Evolutionary conservation across 2,888 invertebrate genomes (phyloP).

Genomic region (Diaprepes abbreviatus): DNA sequence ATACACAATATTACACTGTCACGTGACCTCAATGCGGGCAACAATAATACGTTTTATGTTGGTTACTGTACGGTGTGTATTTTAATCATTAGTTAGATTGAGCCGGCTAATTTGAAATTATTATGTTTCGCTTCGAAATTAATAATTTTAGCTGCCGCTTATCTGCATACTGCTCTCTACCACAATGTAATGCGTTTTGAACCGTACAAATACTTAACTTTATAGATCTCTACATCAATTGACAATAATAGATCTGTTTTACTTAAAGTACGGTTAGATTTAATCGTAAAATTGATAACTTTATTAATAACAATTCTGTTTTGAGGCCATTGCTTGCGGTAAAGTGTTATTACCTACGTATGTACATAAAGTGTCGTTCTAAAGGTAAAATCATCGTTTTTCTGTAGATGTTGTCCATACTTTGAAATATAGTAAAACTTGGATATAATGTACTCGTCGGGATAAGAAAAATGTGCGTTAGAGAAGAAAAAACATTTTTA

Average conservation of each 20-base stretch:
- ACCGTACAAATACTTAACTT: constrained; percentile 1
- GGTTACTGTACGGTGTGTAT: neutral
- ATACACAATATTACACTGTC: no score
- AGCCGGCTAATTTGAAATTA: constrained; percentile 11
- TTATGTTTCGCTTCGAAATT: constrained; percentile 2
- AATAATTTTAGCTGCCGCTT: constrained; percentile 2
- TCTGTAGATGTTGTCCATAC: no score
- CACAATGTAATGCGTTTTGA: neutral
- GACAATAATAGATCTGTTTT: constrained; percentile 6
- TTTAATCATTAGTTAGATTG: neutral
- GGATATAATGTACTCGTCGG: no score
- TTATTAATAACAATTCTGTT: neutral
- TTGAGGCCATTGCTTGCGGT: neutral
- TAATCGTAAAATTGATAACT: neutral
- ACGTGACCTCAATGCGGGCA: no score
- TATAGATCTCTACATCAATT: constrained; percentile 4
- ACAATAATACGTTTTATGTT: no score
- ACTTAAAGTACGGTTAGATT: constrained; percentile 7
- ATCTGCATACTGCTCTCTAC: constrained; percentile 1
- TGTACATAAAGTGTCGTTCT: no score
- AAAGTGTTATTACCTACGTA: neutral
- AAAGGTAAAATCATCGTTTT: no score
- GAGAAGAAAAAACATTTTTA: no score
- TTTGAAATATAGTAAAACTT: no score
- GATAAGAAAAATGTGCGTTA: no score